Base-by-base conservation (phyloP, 2,888 invertebrate species). In the Cheilosia soror region DNA sequence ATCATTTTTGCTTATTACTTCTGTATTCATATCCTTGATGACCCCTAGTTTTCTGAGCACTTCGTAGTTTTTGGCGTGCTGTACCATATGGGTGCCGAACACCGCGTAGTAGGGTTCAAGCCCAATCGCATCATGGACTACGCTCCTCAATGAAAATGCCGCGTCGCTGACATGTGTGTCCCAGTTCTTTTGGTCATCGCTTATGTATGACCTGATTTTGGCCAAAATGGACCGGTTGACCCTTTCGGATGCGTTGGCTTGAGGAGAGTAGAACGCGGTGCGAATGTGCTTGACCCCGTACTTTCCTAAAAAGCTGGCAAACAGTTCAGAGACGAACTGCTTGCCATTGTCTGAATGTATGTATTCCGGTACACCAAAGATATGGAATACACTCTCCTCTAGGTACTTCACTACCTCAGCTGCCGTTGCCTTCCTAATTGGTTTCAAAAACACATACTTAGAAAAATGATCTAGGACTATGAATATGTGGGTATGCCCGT, bases 201-300 rank as follows among this genome's bases (percentile, higher is more conserved):
- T 37, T 37, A 37, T 37, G 11, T 37, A 37, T 11, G 37, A 44
- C 15, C 44, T 44, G 2, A 44, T 15, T 37, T 37, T 37, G 11
- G 37, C 37, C 37, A 37, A 37, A 0, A 37, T 11, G 11, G 37
- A 37, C 4, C 44, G 2, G 44, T 44, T 44, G 37, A 37, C 44
- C 2, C 44, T 44, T 44, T 80, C 76, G 0, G 80, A 85, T 0
- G 72, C 78, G 29, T 87, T 83, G 0, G 82, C 72, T 15, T 84
- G 79, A 2, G 83, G 77, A 5, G 66, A 65, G 20, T 80, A 83
- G 5, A 78, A 62, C 1, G 75, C 86, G 7, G 77, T 80, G 13
- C 71, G 72, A 4, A 81, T 9, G 15, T 82, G 84, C 9, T 44
- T 58, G 2, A 82, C 53, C 1, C 82, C 84, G 55, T 75, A 87